Evolutionary conservation across 2,888 invertebrate species (phyloP).

Genomic region (Tridacna crocea): DNA sequence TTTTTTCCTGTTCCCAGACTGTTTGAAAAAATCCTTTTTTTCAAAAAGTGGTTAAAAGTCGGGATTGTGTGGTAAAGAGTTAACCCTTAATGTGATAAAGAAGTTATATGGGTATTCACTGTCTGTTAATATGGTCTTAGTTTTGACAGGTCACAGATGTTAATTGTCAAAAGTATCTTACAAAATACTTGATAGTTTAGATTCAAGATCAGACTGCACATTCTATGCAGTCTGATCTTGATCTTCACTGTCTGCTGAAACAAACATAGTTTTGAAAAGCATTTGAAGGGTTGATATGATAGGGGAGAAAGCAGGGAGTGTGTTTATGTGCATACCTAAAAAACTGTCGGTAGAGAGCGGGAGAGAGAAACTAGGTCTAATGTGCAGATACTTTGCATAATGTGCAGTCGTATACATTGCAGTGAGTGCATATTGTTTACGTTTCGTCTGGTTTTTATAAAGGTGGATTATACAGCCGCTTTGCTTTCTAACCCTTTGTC

Average conservation of each 20-base stretch:
- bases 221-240: no score
- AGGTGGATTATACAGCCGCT: conserved; percentile 41
- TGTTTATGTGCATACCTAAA: conserved; percentile 27
- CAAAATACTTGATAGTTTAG: not conserved
- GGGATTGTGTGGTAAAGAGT: no score
- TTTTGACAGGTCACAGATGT: no score
- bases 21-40: no score
- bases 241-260: no score
- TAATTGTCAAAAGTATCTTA: no score
- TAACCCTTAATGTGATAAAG: no score
- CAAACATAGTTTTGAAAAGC: not conserved
- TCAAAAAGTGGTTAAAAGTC: no score
- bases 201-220: not conserved
- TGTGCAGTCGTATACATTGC: conserved; percentile 41
- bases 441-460: conserved; percentile 55
- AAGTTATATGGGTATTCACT: no score
- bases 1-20: no score
- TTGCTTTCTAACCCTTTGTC: not conserved
- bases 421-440: conserved; percentile 56
- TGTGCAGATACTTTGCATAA: conserved; percentile 44
- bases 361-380: conserved; percentile 25
- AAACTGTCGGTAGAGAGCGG: not conserved
- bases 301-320: not conserved
- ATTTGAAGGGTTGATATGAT: not conserved
- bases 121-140: no score